Conservation (phyloP, 2,113 vertebrate species). For the Muntiacus reevesi region DNA sequence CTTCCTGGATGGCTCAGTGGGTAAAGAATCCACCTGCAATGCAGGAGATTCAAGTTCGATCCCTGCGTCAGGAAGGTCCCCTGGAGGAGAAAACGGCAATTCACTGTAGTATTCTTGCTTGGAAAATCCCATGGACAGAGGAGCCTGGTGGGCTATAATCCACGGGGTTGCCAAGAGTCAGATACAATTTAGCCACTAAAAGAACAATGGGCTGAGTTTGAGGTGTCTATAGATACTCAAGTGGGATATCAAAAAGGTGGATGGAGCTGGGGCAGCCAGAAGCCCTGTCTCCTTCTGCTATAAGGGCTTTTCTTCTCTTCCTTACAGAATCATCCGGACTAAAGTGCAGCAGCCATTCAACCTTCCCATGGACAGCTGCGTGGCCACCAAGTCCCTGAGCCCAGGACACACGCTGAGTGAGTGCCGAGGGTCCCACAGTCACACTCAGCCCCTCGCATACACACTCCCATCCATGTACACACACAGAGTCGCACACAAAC, state of each 20-base stretch:
- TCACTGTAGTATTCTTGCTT: neutral
- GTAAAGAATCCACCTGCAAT: neutral
- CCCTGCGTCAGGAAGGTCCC: neutral
- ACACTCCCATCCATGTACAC: neutral
- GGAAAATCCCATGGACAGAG: neutral
- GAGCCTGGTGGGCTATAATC: neutral
- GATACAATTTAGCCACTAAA: neutral
- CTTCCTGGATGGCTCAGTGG: neutral
- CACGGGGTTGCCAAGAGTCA: neutral
- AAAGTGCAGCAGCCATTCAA: slow-evolving; percentile 94
- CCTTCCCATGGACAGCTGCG: slow-evolving; percentile 87
- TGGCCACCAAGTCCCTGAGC: slow-evolving; percentile 85
- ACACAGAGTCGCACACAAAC: too few species aligned
- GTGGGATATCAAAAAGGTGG: neutral
- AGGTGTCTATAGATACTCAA: neutral
- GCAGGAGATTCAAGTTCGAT: neutral
- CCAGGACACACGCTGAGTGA: slow-evolving; percentile 91
- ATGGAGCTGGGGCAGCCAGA: accelerated
- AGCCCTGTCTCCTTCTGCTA: neutral
- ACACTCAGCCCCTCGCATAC: neutral
- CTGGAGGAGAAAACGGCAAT: neutral
- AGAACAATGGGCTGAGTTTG: neutral
- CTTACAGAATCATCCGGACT: slow-evolving; percentile 90
- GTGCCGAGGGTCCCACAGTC: slow-evolving; percentile 41
- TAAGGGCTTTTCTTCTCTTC: neutral